These are phyloP conservation scores for Rhinogobius similis DNA, from an alignment of 2,113 vertebrate species.

Conservation along the genomic window DNA sequence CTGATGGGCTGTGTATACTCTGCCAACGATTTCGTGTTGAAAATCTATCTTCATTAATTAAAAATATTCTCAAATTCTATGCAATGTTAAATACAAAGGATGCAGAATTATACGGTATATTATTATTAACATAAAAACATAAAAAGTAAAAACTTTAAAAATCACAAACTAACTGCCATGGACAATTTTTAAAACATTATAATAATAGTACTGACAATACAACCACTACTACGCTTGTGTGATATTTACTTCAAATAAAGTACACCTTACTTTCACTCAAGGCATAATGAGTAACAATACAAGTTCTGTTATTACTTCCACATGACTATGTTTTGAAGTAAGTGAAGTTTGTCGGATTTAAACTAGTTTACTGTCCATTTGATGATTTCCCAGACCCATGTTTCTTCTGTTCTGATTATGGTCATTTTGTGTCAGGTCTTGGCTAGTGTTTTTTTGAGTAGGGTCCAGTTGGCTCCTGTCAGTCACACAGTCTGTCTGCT, in stretches of 20 bases:
- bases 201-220: not conserved
- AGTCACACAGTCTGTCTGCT: not conserved
- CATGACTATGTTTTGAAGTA: not conserved
- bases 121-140: too few relatives aligned
- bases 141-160: not conserved
- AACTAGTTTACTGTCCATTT: not conserved
- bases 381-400: not conserved
- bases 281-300: too few relatives aligned
- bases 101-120: not conserved
- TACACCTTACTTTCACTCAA: too few relatives aligned
- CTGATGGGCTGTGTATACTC: conserved; percentile 14
- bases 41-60: conserved; percentile 7
- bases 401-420: not conserved
- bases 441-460: not conserved
- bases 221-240: too few relatives aligned
- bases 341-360: not conserved
- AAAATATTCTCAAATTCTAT: not conserved
- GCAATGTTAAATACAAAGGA: not conserved
- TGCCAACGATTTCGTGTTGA: not conserved
- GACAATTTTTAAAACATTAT: not conserved
- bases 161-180: not conserved
- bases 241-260: too few relatives aligned
- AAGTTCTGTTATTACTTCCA: not conserved
- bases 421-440: not conserved
- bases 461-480: not conserved